Evolutionary conservation across 2,888 invertebrate species (phyloP), one percentile per base, ranked within the genome.

Genomic region (Orthosia incerta): DNA sequence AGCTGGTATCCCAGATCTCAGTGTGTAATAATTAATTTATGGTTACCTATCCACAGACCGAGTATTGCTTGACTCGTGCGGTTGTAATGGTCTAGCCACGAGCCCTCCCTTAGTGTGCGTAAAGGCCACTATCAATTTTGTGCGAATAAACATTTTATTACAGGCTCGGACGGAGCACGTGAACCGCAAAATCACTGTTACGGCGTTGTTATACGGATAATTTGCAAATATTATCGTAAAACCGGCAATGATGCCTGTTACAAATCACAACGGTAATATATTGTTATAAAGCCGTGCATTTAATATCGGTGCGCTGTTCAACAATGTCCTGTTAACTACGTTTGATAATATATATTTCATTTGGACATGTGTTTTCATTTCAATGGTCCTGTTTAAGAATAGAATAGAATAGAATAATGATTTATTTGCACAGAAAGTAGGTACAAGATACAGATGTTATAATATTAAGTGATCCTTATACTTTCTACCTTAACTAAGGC

Each of bases 181-280:
- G 69, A 74, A 79, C 79, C 84, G 73, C 73, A 67, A 84, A 80
- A 80, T 84, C 74, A 74, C 65, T 76, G 70, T 82, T 72, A 80
- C 75, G 71, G 70, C 73, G 68, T 55, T 79, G 77, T 84, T 86
- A 82, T 65, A 76, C 72, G 63, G 74, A 82, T 76, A 80, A 80
- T 85, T 86, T 84, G 74, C 68, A 80, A 80, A 78, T 77, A 72
- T 73, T 78, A 76, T 74, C 68, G 78, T 86, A 71, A 76, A 81
- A 62, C 70, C 64, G 57, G 64, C 72, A 85, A 80, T 85, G 72
- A 61, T 62, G 74, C 79, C 72, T 73, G 71, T 77, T 77, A 80
- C 73, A 83, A 77, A 85, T 85, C 74, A 77, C 64, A 39, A 26
- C 63, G 50, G 62, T 55, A 64, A 71, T 76, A 76, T 73, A 71